Percentiles rank a stretch among this genome's conserved stretches.
phyloP scores from a whole-genome alignment of 2,888 invertebrate genomes.

The Aelia acuminata region DNA sequence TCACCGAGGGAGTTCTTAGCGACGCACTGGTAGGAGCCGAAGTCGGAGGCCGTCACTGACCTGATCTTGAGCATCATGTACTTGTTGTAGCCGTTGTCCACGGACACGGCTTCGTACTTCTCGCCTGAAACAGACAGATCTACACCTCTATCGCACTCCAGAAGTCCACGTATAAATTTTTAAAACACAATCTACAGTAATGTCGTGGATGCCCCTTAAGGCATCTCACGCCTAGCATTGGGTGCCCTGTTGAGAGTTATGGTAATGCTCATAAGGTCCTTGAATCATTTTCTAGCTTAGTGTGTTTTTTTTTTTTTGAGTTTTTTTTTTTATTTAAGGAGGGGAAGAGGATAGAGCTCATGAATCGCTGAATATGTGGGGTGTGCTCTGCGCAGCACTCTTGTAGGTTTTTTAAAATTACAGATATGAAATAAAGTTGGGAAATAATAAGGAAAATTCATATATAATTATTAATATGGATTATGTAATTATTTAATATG shows the following conservation, averaged over 20 bases:
- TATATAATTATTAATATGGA: too few species aligned
- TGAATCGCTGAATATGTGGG: background rate
- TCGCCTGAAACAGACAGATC: slow-evolving; percentile 76
- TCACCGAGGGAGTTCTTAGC: slow-evolving; percentile 93
- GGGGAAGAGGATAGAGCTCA: background rate
- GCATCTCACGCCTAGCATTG: background rate
- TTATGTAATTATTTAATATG: too few species aligned
- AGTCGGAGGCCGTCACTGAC: slow-evolving; percentile 83
- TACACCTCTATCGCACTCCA: slow-evolving; percentile 64
- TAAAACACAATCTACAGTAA: slow-evolving; percentile 36
- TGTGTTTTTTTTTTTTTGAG: background rate
- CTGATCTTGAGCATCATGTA: slow-evolving; percentile 93
- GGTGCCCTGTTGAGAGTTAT: background rate
- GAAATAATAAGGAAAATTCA: too few species aligned
- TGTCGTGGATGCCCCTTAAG: background rate
- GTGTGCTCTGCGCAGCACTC: background rate
- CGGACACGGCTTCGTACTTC: slow-evolving; percentile 87
- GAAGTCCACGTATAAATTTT: slow-evolving; percentile 22
- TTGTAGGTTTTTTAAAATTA: too few species aligned
- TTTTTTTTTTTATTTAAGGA: background rate
- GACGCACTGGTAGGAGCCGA: slow-evolving; percentile 91
- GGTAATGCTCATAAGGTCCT: background rate
- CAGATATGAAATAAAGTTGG: too few species aligned
- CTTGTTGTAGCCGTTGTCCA: slow-evolving; percentile 89
- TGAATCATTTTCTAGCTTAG: background rate